Evolutionary conservation across 35 echinoderm and acorn worm species (phyloP).

Genomic region (Patiria miniata): DNA sequence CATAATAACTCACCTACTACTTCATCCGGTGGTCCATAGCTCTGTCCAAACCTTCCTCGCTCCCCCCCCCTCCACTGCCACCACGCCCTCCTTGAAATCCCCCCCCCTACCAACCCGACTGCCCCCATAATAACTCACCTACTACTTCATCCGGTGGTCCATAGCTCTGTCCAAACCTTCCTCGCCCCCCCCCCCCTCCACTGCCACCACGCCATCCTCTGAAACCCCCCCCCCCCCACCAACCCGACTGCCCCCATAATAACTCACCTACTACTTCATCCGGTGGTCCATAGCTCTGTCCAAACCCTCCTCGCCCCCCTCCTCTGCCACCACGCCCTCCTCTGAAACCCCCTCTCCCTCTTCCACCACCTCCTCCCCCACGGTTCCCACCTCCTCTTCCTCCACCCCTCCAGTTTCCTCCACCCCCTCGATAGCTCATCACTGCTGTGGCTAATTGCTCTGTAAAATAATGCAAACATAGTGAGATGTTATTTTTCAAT

Average conservation of each 20-base stretch:
- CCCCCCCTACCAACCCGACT: conserved; percentile 54
- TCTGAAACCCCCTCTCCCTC: conserved; percentile 40
- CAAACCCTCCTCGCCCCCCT: conserved; percentile 54
- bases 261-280: conserved; percentile 85
- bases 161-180: too few relatives aligned
- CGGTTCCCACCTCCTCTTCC: conserved; percentile 49
- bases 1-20: too few relatives aligned
- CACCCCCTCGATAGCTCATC: conserved; percentile 49
- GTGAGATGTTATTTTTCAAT: too few relatives aligned
- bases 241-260: neutral
- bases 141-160: conserved; percentile 33
- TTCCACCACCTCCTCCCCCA: conserved; percentile 35
- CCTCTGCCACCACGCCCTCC: conserved; percentile 45
- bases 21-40: too few relatives aligned
- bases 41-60: too few relatives aligned
- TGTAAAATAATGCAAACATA: too few relatives aligned
- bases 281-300: conserved; percentile 74
- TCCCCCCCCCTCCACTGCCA: conserved; percentile 40
- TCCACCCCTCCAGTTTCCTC: conserved; percentile 48
- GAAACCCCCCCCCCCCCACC: too few relatives aligned
- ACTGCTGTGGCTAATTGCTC: too few relatives aligned
- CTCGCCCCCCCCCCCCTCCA: too few relatives aligned
- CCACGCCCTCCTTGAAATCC: conserved; percentile 29
- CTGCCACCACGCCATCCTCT: too few relatives aligned
- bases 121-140: conserved; percentile 47